These are phyloP conservation scores for Chaenogobius annularis DNA, from an alignment of 2,113 vertebrate species.

Conservation along the genomic window DNA sequence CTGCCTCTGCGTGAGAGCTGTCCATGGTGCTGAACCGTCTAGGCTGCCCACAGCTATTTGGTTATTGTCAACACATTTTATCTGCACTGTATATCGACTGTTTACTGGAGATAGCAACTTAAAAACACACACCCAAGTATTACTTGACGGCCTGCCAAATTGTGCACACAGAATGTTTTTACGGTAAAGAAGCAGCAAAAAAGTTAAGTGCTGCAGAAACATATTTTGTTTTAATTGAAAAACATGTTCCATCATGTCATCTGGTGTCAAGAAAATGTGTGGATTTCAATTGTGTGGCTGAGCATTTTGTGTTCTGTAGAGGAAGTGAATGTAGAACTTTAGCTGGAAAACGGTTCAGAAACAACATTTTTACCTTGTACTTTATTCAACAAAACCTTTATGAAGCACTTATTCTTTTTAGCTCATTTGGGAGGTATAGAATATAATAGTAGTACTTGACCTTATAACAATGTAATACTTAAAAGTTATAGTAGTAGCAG, in stretches of 20 bases:
- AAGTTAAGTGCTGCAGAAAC: neutral
- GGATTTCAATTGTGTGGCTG: neutral
- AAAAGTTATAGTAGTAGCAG: too few relatives aligned
- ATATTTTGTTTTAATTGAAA: neutral
- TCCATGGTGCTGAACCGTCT: slow-evolving; percentile 4
- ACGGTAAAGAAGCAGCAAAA: neutral
- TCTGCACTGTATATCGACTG: neutral
- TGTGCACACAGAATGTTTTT: neutral
- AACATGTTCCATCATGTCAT: neutral
- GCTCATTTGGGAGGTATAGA: too few relatives aligned
- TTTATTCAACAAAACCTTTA: too few relatives aligned
- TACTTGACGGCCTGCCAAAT: neutral
- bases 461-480: too few relatives aligned
- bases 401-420: too few relatives aligned
- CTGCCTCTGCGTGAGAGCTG: neutral
- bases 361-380: too few relatives aligned
- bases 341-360: too few relatives aligned
- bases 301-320: neutral
- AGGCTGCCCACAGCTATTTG: slow-evolving; percentile 5
- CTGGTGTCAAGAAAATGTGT: neutral
- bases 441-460: too few relatives aligned
- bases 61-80: neutral
- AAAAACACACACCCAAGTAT: neutral
- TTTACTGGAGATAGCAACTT: neutral
- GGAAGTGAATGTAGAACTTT: too few relatives aligned